Conservation (phyloP, 64 coral and sea anemone genomes). For the Dendronephthya gigantea region DNA sequence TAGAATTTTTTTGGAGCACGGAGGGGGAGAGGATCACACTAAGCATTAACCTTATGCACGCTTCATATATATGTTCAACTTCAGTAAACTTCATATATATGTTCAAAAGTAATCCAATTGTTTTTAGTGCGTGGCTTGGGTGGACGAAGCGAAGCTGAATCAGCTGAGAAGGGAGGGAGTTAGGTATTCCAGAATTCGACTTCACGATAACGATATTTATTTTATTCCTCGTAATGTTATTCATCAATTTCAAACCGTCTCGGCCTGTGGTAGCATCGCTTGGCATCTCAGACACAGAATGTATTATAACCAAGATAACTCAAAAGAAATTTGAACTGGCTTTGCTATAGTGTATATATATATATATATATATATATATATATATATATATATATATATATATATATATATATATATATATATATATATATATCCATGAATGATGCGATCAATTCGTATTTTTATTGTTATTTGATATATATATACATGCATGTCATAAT, state of each 20-base stretch:
- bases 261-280: conserved; percentile 82
- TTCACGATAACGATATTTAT: conserved; percentile 96
- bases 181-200: conserved; percentile 49
- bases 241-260: conserved; percentile 90
- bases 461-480: too few relatives aligned
- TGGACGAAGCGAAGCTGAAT: conserved; percentile 95
- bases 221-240: conserved; percentile 94
- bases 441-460: too few relatives aligned
- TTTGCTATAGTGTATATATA: too few relatives aligned
- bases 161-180: conserved; percentile 88
- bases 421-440: too few relatives aligned
- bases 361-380: too few relatives aligned
- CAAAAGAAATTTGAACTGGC: conserved; percentile 16
- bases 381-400: too few relatives aligned
- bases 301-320: conserved; percentile 63
- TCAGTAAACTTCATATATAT: background rate
- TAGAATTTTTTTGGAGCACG: too few relatives aligned
- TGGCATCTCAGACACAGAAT: conserved; percentile 97
- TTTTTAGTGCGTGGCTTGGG: conserved; percentile 75
- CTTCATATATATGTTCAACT: too few relatives aligned
- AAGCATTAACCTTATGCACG: too few relatives aligned
- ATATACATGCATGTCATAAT: too few relatives aligned
- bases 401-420: too few relatives aligned
- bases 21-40: too few relatives aligned
- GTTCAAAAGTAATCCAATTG: background rate